Evolutionary conservation across 2,888 invertebrate species (phyloP).

Genomic region (Caenorhabditis macrosperma): DNA sequence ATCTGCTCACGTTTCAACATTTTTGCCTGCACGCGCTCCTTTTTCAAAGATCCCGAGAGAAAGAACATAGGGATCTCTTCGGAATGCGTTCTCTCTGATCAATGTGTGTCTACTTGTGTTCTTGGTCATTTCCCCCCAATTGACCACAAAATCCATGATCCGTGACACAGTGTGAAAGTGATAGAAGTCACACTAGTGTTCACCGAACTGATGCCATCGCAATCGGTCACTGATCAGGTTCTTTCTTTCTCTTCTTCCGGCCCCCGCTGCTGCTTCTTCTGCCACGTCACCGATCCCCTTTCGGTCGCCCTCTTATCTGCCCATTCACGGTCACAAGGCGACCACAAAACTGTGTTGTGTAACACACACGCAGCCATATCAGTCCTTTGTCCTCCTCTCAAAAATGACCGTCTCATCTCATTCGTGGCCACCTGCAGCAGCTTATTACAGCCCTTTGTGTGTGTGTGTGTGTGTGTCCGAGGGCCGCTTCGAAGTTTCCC

Average conservation of each 20-base stretch:
- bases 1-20: slow-evolving; percentile 34
- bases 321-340: slow-evolving; percentile 31
- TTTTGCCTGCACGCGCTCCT: slow-evolving; percentile 25
- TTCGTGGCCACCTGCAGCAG: slow-evolving; percentile 6
- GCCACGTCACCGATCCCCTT: slow-evolving; percentile 21
- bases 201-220: slow-evolving; percentile 18
- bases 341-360: slow-evolving; percentile 34
- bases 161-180: slow-evolving; percentile 14
- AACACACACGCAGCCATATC: slow-evolving; percentile 5
- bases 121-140: background rate
- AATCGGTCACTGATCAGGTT: slow-evolving; percentile 45
- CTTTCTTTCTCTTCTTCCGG: slow-evolving; percentile 17
- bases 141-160: slow-evolving; percentile 28
- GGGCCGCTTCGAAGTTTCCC: background rate
- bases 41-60: slow-evolving; percentile 50
- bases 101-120: background rate
- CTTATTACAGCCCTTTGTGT: slow-evolving; percentile 46
- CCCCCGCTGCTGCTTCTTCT: slow-evolving; percentile 1
- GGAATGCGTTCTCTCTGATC: background rate
- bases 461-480: slow-evolving; percentile 42
- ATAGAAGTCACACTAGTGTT: slow-evolving; percentile 44
- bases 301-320: slow-evolving; percentile 40
- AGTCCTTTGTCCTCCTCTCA: slow-evolving; percentile 16
- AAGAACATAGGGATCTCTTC: background rate
- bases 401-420: slow-evolving; percentile 28